Evolutionary conservation across 2,888 invertebrate genomes (phyloP), one percentile per base, ranked within the genome.

Genomic region (Rhogogaster chlorosoma): DNA sequence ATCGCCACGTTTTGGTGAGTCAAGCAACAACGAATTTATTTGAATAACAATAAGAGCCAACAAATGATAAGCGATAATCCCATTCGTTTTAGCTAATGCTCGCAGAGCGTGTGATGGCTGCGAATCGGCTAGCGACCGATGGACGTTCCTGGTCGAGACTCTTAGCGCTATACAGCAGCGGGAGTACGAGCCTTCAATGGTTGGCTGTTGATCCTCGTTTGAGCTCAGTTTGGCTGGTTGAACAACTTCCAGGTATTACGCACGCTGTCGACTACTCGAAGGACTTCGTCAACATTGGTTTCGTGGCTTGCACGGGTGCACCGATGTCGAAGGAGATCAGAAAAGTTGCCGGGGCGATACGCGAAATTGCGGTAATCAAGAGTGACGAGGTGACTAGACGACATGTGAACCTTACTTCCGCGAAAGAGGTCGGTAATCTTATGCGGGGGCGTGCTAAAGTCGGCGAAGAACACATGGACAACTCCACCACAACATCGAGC

Each of bases 111-210:
- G 95, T 97, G 18, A 96, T 97, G 94, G 96, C 97, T 0, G 97
- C 98, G 10, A 98, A 98, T 93, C 96, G 97, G 86, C 94, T 99
- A 82, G 96, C 98, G 0, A 94, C 94, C 9, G 95, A 95, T 89
- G 97, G 97, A 0, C 94, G 95, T 84, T 94, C 96, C 5, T 99
- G 98, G 98, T 95, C 96, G 0, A 94, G 95, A 67, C 93, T 95
- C 1, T 95, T 98, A 90, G 94, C 95, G 0, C 94, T 94, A 9
- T 96, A 95, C 92, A 97, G 97, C 94, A 97, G 97, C 49, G 97
- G 96, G 22, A 97, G 97, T 70, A 97, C 97, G 86, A 97, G 97
- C 92, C 97, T 98, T 91, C 98, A 98, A 92, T 99, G 98, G 98
- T 95, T 98, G 89, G 94, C 97, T 6, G 95, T 98, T 0, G 97